Evolutionary conservation across 2,888 invertebrate genomes (phyloP).

Genomic region (Drosophila algonquin): DNA sequence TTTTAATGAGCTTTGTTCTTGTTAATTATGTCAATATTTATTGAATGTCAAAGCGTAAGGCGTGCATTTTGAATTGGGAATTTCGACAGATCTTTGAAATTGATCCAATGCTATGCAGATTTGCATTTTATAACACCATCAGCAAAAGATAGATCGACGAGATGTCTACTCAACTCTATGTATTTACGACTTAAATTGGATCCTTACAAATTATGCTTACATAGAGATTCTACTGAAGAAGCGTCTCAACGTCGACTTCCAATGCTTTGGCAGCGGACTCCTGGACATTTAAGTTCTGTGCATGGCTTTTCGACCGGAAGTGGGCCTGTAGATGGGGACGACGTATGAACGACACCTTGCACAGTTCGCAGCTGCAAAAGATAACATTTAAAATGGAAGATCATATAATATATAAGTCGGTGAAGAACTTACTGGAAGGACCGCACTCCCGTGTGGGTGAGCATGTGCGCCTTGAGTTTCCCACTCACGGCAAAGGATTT

Average conservation of each 20-base stretch:
- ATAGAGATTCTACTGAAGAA: not conserved
- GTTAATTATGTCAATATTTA: too few relatives aligned
- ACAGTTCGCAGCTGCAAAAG: conserved; percentile 56
- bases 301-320: conserved; percentile 65
- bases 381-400: not conserved
- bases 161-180: too few relatives aligned
- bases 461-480: conserved; percentile 64
- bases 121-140: too few relatives aligned
- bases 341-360: conserved; percentile 65
- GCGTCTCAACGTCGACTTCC: conserved; percentile 31
- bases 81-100: too few relatives aligned
- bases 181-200: not conserved
- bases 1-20: too few relatives aligned
- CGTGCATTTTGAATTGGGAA: too few relatives aligned
- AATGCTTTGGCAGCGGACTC: not conserved
- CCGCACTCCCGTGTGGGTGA: conserved; percentile 65
- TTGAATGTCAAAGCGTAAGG: too few relatives aligned
- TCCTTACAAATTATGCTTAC: not conserved
- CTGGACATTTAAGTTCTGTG: conserved; percentile 41
- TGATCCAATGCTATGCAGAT: too few relatives aligned
- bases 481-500: conserved; percentile 67
- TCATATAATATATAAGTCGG: not conserved
- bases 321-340: conserved; percentile 61
- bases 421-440: conserved; percentile 58
- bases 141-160: too few relatives aligned